These are phyloP conservation scores for Ochropleura plecta DNA, from an alignment of 2,888 invertebrate genomes.

Conservation along the genomic window DNA sequence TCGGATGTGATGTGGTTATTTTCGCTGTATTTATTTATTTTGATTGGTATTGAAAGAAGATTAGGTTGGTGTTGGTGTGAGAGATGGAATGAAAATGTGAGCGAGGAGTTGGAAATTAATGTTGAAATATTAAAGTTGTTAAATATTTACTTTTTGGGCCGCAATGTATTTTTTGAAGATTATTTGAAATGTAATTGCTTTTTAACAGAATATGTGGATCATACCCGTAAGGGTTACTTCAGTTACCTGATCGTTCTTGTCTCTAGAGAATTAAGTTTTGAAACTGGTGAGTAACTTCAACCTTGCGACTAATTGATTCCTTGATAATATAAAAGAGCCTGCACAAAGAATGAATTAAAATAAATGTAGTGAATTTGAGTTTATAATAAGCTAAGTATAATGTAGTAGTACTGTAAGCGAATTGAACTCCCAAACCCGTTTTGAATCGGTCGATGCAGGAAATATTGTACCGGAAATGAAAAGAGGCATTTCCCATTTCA, in stretches of 20 bases:
- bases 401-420: too few species aligned
- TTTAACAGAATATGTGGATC: not conserved
- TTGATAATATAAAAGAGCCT: not conserved
- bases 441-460: not conserved
- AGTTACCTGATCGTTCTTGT: not conserved
- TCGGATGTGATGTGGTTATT: slow-evolving; percentile 50
- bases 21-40: slow-evolving; percentile 41
- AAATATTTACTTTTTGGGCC: not conserved
- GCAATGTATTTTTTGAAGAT: not conserved
- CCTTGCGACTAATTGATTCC: not conserved
- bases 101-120: not conserved
- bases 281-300: not conserved
- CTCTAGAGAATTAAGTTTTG: not conserved
- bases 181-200: not conserved
- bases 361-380: too few species aligned
- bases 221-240: not conserved
- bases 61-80: not conserved
- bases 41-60: slow-evolving; percentile 39
- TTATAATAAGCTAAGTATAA: not conserved
- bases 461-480: slow-evolving; percentile 7
- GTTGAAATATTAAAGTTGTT: not conserved
- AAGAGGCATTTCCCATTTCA: slow-evolving; percentile 7
- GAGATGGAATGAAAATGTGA: not conserved
- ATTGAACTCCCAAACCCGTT: not conserved
- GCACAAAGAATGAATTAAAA: not conserved